A percentile compares a stretch with the other conserved stretches of the same genome.
phyloP scores from a whole-genome alignment of 2,888 invertebrate species.

The Gymnoscelis rufifasciata region DNA sequence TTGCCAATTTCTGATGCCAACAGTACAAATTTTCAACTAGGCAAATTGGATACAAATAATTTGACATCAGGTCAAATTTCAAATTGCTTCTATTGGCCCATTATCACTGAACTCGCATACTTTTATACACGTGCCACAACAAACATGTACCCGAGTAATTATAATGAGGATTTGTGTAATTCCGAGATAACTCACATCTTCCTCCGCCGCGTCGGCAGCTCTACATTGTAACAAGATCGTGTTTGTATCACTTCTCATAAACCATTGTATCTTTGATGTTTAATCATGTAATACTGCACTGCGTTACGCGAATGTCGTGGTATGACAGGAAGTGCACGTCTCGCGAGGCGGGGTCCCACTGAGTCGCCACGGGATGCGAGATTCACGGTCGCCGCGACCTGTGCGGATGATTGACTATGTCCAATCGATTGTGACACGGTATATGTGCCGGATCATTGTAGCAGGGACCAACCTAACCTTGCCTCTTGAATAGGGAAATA shows the following conservation, averaged over 20 bases:
- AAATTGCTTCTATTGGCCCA: slow-evolving; percentile 3
- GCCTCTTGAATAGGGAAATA: slow-evolving; percentile 46
- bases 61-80: slow-evolving; percentile 5
- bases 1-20: no score
- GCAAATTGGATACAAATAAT: slow-evolving; percentile 2
- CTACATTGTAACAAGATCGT: slow-evolving; percentile 64
- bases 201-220: slow-evolving; percentile 62
- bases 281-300: slow-evolving; percentile 15
- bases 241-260: slow-evolving; percentile 41
- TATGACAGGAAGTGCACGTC: slow-evolving; percentile 60
- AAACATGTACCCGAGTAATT: slow-evolving; percentile 11
- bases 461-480: slow-evolving; percentile 46
- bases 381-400: slow-evolving; percentile 75
- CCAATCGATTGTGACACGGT: slow-evolving; percentile 67
- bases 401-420: slow-evolving; percentile 70
- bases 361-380: slow-evolving; percentile 52
- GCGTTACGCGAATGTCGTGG: slow-evolving; percentile 18
- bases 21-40: not conserved
- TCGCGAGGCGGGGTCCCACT: slow-evolving; percentile 60
- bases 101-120: not conserved
- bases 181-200: slow-evolving; percentile 65
- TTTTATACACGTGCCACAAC: slow-evolving; percentile 6
- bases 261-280: slow-evolving; percentile 36
- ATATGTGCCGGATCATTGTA: slow-evolving; percentile 48
- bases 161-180: slow-evolving; percentile 20